phyloP scores from a whole-genome alignment of 2,797 vertebrate species.

The Xenopus petersii region DNA sequence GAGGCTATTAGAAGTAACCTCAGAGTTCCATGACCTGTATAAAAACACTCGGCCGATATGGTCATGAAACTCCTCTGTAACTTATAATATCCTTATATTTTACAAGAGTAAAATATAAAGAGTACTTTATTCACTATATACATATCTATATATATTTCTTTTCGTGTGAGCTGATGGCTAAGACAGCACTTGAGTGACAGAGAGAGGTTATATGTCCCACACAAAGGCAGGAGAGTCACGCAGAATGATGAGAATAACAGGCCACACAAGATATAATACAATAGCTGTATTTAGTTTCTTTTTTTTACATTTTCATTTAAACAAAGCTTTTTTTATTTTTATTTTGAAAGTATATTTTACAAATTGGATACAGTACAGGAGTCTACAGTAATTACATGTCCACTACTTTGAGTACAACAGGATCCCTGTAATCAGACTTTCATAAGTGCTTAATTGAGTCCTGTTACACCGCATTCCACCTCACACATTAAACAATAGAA shows the following conservation, averaged over 20 bases:
- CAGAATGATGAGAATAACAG: constrained; percentile 25
- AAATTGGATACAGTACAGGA: constrained; percentile 66
- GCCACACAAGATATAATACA: constrained; percentile 62
- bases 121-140: too few species aligned
- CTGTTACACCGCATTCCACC: constrained; percentile 55
- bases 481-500: constrained; percentile 27
- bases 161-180: too few species aligned
- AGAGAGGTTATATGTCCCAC: too few species aligned
- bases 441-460: constrained; percentile 63
- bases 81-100: too few species aligned
- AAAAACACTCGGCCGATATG: too few species aligned
- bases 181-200: too few species aligned
- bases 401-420: constrained; percentile 58
- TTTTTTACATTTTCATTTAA: constrained; percentile 56
- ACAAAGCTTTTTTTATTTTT: constrained; percentile 67
- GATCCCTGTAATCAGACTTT: constrained; percentile 52
- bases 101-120: too few species aligned
- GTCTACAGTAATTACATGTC: constrained; percentile 55
- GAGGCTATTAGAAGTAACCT: too few species aligned
- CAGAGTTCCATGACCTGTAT: too few species aligned
- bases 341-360: constrained; percentile 61
- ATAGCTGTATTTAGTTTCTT: constrained; percentile 71
- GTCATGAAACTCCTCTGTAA: too few species aligned
- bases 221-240: too few species aligned
- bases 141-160: too few species aligned